Evolutionary conservation across 2,888 invertebrate genomes (phyloP).

Genomic region (Orthosia cruda): DNA sequence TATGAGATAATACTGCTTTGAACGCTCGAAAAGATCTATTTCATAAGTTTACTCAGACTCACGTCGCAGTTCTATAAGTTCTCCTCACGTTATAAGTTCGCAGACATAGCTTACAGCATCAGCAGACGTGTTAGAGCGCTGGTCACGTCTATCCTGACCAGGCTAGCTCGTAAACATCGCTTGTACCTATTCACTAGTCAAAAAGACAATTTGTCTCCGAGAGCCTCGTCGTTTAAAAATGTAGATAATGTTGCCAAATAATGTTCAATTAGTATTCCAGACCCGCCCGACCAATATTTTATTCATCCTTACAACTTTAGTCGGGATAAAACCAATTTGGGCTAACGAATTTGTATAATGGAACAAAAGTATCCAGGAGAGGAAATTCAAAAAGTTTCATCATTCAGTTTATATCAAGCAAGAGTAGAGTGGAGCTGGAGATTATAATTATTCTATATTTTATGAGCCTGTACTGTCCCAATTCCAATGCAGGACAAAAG

Average conservation of each 20-base stretch:
- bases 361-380: slow-evolving; percentile 13
- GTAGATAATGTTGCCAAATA: background rate
- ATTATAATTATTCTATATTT: too few relatives aligned
- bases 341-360: background rate
- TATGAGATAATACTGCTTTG: background rate
- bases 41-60: background rate
- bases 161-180: background rate
- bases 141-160: background rate
- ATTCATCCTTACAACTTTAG: slow-evolving; percentile 32
- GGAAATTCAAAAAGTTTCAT: background rate
- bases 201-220: background rate
- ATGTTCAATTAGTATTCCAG: slow-evolving; percentile 35
- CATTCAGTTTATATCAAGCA: background rate
- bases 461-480: too few relatives aligned
- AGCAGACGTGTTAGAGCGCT: background rate
- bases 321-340: slow-evolving; percentile 18
- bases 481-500: too few relatives aligned
- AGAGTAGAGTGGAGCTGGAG: background rate
- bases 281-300: slow-evolving; percentile 21
- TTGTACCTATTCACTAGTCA: background rate
- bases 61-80: background rate
- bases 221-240: background rate
- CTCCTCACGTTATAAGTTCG: background rate
- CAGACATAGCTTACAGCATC: background rate
- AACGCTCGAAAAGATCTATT: background rate